Evolutionary conservation across 2,888 invertebrate genomes (phyloP), one percentile per base, ranked within the genome.

Genomic region (Leucoma salicis): DNA sequence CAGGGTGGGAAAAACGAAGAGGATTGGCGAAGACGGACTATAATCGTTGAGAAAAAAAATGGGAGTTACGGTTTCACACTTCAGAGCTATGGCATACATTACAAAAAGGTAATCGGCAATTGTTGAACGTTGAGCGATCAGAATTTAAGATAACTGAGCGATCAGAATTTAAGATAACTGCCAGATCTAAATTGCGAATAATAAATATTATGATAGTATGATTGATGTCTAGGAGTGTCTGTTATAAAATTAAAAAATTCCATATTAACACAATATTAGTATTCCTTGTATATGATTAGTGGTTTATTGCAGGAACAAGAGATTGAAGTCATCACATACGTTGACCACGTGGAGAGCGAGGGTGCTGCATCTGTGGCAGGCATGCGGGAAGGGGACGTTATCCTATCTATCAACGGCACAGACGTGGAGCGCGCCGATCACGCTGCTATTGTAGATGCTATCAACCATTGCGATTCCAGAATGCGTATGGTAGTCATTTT

Each of bases 401-500:
- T 99, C 64, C 90, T 99, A 27, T 96, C 98, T 31, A 98, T 99
- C 66, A 98, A 99, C 82, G 98, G 98, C n/a, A 93, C 93, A 31
- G 97, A 97, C 72, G 97, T 99, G 92, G 98, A 98, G 76, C 94
- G 95, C 62, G 95, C 96, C n/a, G 97, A 97, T 71, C 99, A 99
- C 82, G 94, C 96, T 71, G 94, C 96, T 36, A 91, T 99, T 56
- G 98, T 99, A n/a, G 93, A 93, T 64, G 96, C 96, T 69, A 98
- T 99, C 58, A 96, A 96, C 82, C 92, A 93, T 71, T 96, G 97
- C 86, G 96, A 96, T 71, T 91, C 95, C 14, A 92, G 96, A 53
- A 96, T 99, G 95, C 92, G 98, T 39, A 96, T 98, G 95, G 98
- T 98, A 15, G 98, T 99, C 10, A 92, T 98, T 25, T 98, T 98